These are phyloP conservation scores for Lithobates pipiens DNA, from an alignment of 2,797 vertebrate genomes.

Conservation along the genomic window DNA sequence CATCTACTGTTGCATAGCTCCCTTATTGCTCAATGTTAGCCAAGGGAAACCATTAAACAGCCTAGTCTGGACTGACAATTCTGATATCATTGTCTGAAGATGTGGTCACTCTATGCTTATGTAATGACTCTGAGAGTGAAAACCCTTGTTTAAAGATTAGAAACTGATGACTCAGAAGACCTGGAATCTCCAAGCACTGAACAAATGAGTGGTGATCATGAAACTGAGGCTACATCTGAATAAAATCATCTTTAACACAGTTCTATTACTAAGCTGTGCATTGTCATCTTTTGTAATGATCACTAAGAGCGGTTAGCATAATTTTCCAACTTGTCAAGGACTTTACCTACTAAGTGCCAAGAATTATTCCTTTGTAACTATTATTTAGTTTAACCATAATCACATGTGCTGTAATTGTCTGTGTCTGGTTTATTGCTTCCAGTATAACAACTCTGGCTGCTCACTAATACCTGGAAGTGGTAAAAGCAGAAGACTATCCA, in stretches of 20 bases:
- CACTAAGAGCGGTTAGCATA: neutral
- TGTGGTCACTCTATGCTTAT: constrained; percentile 53
- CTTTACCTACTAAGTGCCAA: neutral
- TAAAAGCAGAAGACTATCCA: constrained; percentile 14
- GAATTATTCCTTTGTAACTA: constrained; percentile 17
- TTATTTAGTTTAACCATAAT: constrained; percentile 19
- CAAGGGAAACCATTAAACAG: constrained; percentile 44
- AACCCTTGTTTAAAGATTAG: constrained; percentile 37
- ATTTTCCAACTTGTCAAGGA: constrained; percentile 4
- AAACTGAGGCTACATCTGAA: constrained; percentile 12
- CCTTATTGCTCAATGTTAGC: constrained; percentile 16
- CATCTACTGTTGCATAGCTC: constrained; percentile 34
- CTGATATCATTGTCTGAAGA: constrained; percentile 60
- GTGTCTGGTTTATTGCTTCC: constrained; percentile 24
- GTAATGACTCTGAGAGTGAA: constrained; percentile 36
- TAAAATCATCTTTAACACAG: constrained; percentile 5
- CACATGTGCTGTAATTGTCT: constrained; percentile 19
- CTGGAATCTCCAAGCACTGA: constrained; percentile 33
- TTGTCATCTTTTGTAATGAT: constrained; percentile 6
- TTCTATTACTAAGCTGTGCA: constrained; percentile 6
- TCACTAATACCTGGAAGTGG: constrained; percentile 10
- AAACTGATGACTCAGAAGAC: constrained; percentile 46
- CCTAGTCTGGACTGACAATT: constrained; percentile 38
- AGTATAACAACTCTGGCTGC: neutral
- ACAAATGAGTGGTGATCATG: constrained; percentile 25